Conservation (phyloP, 2,888 invertebrate species). For the Neria commutata region DNA sequence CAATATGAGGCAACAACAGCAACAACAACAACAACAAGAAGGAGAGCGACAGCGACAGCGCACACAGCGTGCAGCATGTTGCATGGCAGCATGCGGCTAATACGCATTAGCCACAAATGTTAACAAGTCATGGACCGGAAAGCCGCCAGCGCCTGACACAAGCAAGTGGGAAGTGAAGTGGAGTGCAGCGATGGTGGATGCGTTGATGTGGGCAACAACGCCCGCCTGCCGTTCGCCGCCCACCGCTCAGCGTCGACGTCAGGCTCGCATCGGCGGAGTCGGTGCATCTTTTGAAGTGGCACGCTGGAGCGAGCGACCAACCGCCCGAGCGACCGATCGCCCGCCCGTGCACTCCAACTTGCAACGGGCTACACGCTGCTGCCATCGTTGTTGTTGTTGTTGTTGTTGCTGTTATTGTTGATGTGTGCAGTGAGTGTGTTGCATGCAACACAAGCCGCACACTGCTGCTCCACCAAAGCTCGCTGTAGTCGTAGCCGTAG, state of each 20-base stretch:
- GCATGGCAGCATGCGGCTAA: slow-evolving; percentile 11
- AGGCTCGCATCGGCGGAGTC: slow-evolving; percentile 29
- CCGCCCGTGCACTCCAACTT: slow-evolving; percentile 37
- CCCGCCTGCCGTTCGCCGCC: slow-evolving; percentile 16
- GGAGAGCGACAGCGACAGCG: slow-evolving; percentile 28
- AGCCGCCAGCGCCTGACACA: slow-evolving; percentile 18
- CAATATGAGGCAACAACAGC: slow-evolving; percentile 40
- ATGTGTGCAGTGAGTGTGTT: slow-evolving; percentile 32
- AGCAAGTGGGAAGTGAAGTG: slow-evolving; percentile 46
- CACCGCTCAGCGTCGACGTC: slow-evolving; percentile 19
- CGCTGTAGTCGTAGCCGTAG: not conserved
- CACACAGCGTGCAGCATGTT: not conserved
- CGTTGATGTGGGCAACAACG: slow-evolving; percentile 17
- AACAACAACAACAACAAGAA: slow-evolving; percentile 38
- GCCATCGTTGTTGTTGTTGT: slow-evolving; percentile 47
- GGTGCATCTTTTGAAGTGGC: slow-evolving; percentile 47
- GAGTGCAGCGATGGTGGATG: not conserved
- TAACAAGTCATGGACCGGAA: slow-evolving; percentile 17
- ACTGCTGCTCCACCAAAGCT: not conserved
- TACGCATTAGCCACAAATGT: slow-evolving; percentile 4
- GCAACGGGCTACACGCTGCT: too few relatives aligned
- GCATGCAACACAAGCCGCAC: slow-evolving; percentile 35
- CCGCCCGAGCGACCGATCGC: slow-evolving; percentile 40
- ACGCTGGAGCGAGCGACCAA: slow-evolving; percentile 32
- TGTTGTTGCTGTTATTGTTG: slow-evolving; percentile 47